These are phyloP conservation scores for Carcina quercana DNA, from an alignment of 2,888 invertebrate genomes.

Conservation along the genomic window DNA sequence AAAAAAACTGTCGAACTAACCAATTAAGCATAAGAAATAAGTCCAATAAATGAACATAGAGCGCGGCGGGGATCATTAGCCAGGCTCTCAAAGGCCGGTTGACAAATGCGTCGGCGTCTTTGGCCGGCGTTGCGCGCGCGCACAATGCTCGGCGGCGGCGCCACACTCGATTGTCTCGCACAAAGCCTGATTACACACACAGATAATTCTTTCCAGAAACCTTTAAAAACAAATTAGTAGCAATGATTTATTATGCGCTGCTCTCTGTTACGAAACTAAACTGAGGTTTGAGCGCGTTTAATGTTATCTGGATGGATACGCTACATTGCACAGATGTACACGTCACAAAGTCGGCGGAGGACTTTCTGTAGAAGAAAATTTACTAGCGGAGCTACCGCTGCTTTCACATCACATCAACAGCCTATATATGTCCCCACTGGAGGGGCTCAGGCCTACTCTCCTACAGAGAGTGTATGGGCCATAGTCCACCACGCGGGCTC, in stretches of 20 bases:
- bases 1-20: too few species aligned
- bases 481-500: too few species aligned
- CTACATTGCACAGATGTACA: too few species aligned
- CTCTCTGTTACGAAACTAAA: slow-evolving; percentile 55
- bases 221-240: slow-evolving; percentile 73
- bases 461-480: too few species aligned
- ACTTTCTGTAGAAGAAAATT: too few species aligned
- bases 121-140: slow-evolving; percentile 19
- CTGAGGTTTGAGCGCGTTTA: slow-evolving; percentile 2
- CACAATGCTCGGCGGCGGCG: slow-evolving; percentile 17
- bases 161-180: slow-evolving; percentile 48
- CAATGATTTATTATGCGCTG: slow-evolving; percentile 64
- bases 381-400: too few species aligned
- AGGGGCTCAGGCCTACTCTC: too few species aligned
- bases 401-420: too few species aligned
- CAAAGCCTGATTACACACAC: slow-evolving; percentile 63
- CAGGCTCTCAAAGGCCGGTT: slow-evolving; percentile 41
- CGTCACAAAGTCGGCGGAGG: too few species aligned
- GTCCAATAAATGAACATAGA: slow-evolving; percentile 57
- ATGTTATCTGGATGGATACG: too few species aligned
- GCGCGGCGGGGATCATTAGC: slow-evolving; percentile 48
- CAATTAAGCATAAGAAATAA: slow-evolving; percentile 23
- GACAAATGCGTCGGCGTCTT: slow-evolving; percentile 64
- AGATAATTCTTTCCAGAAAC: slow-evolving; percentile 61
- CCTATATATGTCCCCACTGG: too few species aligned